Evolutionary conservation across 2,888 invertebrate species (phyloP), one percentile per base, ranked within the genome.

Genomic region (Trilocha varians): DNA sequence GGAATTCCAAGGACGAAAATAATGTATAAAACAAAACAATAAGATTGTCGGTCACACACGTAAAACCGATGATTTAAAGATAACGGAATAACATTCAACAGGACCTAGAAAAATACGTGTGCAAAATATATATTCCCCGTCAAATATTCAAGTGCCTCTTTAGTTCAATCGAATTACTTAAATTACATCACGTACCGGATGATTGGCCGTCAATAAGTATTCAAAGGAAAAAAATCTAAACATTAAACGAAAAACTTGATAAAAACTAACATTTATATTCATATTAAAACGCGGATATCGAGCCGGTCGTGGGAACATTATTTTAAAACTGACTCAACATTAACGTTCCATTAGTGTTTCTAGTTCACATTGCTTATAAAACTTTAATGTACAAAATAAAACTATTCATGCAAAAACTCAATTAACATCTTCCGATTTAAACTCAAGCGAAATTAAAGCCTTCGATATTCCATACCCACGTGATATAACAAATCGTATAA

Each of bases 11-110:
- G 43, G 46, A 47, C 45, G 34, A 11, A n/a, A 36, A 43, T 44
- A 44, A 48, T 43, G 44, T 47, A 25, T 25, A 41, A 38, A 42
- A 48, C 44, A 47, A 49, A 47, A 55, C 49, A 49, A 52, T 44
- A 46, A 43, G 38, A 40, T 38, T 42, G 41, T 42, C 46, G 45
- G 44, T 50, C 44, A 43, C 39, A 50, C 50, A 53, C 44, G 46
- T 48, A 47, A 46, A 41, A 41, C 45, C 38, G 38, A 48, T 48
- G 44, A 48, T 49, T 46, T 46, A 37, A 34, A 42, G 50, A 56
- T 70, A 70, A 70, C 71, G 71, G 70, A 61, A 56, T 51, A 39
- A 48, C 50, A 49, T 43, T 40, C 48, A 60, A 52, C 57, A 65
- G 61, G 60, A 66, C 62, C 53, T 57, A 58, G 46, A 55, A 50